Base-by-base conservation (phyloP, 2,797 vertebrate genomes). In the Diglossa cyanea region DNA sequence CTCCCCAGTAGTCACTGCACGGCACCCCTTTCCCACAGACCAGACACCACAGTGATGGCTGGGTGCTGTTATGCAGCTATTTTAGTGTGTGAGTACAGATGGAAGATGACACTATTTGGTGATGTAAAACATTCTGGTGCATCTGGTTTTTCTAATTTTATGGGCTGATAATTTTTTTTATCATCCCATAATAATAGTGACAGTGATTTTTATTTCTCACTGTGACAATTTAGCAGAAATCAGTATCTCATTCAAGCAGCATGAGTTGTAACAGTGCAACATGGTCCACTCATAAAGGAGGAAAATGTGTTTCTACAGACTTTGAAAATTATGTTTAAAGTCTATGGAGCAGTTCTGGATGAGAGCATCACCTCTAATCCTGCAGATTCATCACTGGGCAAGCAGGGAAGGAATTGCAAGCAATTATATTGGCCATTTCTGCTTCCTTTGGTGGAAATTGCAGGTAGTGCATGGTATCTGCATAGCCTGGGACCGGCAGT, bases 371-470 rank as follows among this genome's bases (percentile, higher is more conserved):
- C 15, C 21, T 68, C 30, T 55, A 67, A 37, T 51, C 20, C 40
- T 0, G 0, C 21, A 72, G 9, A 24, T 5, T 37, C 19, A 30
- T 28, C 17, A 44, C 13, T 10, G 9, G 20, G 26, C 3, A 17
- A 51, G 25, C 31, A 91, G 75, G 6, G 26, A 67, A 60, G 42
- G 47, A 57, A 28, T 8, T 50, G 17, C 2, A 4, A 11, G 16
- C 20, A 53, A 44, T 53, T 63, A 7, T 12, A 33, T 7, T n/a
- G 13, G 20, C 11, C 17, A 17, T 65, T 88, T 70, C 55, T 58
- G 5, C 26, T 65, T 84, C 26, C 30, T 66, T 33, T 55, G 39
- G 20, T 74, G 39, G 53, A 53, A 84, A 47, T 20, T 25, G 33
- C 33, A 48, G 37, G 24, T 11, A 76, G 4, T 1, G 5, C 58